phyloP scores from a whole-genome alignment of 2,797 vertebrate species.

The Chaenodraco wilsoni region DNA sequence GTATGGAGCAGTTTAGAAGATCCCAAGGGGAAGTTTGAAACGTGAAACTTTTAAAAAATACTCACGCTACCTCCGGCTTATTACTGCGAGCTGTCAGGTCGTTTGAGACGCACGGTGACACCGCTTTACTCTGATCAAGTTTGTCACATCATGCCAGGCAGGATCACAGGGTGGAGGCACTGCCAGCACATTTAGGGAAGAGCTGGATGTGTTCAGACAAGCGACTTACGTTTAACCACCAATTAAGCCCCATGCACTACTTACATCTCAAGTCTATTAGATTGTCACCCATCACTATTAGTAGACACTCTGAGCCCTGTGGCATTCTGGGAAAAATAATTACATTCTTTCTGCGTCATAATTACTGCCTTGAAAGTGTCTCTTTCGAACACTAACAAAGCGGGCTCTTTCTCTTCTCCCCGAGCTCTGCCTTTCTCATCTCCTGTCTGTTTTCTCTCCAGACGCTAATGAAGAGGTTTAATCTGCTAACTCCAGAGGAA shows the following conservation, averaged over 20 bases:
- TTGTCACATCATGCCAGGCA: conserved; percentile 66
- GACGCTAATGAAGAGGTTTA: conserved; percentile 78
- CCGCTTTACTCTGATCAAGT: conserved; percentile 60
- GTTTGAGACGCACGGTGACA: conserved; percentile 39
- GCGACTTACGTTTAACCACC: conserved; percentile 67
- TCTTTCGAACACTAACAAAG: conserved; percentile 72
- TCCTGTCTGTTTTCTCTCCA: conserved; percentile 67
- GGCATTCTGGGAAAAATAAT: conserved; percentile 78
- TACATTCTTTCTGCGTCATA: conserved; percentile 75
- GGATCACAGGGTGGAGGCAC: conserved; percentile 55
- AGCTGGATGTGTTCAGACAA: conserved; percentile 61
- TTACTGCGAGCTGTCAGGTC: conserved; percentile 60
- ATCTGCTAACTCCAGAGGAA: conserved; percentile 72
- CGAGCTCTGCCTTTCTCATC: conserved; percentile 64
- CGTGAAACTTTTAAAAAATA: conserved; percentile 44
- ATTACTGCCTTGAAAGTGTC: conserved; percentile 76
- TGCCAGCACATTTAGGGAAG: conserved; percentile 50
- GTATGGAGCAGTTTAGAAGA: conserved; percentile 15
- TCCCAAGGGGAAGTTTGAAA: conserved; percentile 38
- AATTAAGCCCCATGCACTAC: conserved; percentile 67
- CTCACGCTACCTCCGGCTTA: conserved; percentile 40
- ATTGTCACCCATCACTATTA: conserved; percentile 80
- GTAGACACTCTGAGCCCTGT: conserved; percentile 61
- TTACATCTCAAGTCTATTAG: conserved; percentile 68
- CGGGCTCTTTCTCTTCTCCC: conserved; percentile 48